Percentiles rank a stretch among this genome's conserved stretches.
phyloP scores from a whole-genome alignment of 2,888 invertebrate genomes.

The Cetonia aurata region DNA sequence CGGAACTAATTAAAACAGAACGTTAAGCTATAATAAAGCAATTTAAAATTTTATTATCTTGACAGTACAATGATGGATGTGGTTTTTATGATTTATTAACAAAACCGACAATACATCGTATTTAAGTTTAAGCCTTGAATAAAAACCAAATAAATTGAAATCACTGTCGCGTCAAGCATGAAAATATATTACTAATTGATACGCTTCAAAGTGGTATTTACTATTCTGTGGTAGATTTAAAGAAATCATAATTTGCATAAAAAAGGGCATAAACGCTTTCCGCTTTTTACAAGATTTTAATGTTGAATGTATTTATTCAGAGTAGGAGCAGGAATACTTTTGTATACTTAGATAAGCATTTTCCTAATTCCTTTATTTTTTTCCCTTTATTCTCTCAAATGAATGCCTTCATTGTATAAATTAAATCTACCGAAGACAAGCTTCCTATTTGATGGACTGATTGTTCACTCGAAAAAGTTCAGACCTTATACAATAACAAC shows the following conservation, averaged over 20 bases:
- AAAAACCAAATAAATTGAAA: not conserved
- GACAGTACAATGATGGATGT: too few relatives aligned
- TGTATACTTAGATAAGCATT: constrained; percentile 28
- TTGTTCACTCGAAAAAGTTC: constrained; percentile 31
- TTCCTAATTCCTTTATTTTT: constrained; percentile 31
- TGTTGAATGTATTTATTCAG: constrained; percentile 8
- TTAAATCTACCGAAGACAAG: constrained; percentile 43
- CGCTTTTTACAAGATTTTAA: constrained; percentile 5
- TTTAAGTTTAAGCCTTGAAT: constrained; percentile 1
- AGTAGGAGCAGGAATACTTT: not conserved
- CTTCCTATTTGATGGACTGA: constrained; percentile 33
- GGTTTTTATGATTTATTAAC: too few relatives aligned
- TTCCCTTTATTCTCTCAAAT: constrained; percentile 18
- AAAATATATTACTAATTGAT: constrained; percentile 39
- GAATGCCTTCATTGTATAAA: constrained; percentile 30
- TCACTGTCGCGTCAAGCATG: not conserved
- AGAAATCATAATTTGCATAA: constrained; percentile 21
- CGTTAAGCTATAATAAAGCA: too few relatives aligned
- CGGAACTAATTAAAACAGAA: too few relatives aligned
- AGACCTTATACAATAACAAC: constrained; percentile 13
- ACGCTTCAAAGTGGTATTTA: not conserved
- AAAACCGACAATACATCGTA: too few relatives aligned
- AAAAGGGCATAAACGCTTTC: constrained; percentile 16
- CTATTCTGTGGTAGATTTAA: constrained; percentile 1
- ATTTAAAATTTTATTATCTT: too few relatives aligned